Evolutionary conservation across 2,888 invertebrate genomes (phyloP).

Genomic region (Frankliniella intonsa): DNA sequence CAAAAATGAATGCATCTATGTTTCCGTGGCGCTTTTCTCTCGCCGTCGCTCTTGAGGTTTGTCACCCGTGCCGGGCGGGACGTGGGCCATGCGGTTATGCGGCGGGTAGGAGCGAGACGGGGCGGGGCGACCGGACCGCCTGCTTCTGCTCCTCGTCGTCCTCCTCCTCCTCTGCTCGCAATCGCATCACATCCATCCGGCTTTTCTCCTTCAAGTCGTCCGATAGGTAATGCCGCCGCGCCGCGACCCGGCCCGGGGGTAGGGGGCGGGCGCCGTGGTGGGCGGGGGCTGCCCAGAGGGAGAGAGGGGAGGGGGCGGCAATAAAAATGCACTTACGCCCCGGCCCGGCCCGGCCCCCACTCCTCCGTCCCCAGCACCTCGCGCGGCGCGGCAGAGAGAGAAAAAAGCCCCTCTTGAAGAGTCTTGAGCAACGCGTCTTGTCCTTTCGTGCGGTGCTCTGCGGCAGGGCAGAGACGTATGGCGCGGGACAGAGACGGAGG

Average conservation of each 20-base stretch:
- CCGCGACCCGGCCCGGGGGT: too few species aligned
- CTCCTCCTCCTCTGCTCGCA: not conserved
- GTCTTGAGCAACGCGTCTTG: too few species aligned
- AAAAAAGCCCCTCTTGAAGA: too few species aligned
- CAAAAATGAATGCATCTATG: too few species aligned
- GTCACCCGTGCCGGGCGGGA: not conserved
- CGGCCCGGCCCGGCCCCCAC: too few species aligned
- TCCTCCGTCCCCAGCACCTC: too few species aligned
- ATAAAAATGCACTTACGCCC: not conserved
- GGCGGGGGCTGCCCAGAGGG: not conserved
- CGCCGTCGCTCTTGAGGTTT: not conserved
- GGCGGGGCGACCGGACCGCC: not conserved
- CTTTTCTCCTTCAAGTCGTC: too few species aligned
- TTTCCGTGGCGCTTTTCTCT: not conserved
- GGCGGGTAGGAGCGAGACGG: not conserved
- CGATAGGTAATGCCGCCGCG: too few species aligned
- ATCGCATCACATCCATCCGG: too few species aligned
- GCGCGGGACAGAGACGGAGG: not conserved
- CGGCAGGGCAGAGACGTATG: too few species aligned
- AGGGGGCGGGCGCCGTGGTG: not conserved
- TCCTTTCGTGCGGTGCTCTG: too few species aligned
- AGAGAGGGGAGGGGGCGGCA: not conserved
- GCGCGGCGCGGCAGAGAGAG: too few species aligned
- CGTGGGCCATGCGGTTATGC: not conserved
- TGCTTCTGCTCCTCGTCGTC: not conserved